phyloP scores from a whole-genome alignment of 2,113 vertebrate species.

The Cololabis saira region DNA sequence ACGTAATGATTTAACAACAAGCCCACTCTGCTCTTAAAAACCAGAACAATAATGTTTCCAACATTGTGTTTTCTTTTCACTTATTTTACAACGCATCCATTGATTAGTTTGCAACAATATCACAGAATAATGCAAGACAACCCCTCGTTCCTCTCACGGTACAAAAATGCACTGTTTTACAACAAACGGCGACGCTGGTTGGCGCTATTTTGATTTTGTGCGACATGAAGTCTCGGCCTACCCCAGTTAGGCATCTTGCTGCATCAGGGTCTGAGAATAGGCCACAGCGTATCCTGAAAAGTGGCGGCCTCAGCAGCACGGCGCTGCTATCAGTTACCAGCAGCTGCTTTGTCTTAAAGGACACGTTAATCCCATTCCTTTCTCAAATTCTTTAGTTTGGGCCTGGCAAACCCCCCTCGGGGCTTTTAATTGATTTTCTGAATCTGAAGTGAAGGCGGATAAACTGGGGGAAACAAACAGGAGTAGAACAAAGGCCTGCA shows the following conservation, averaged over 20 bases:
- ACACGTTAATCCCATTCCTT: not conserved
- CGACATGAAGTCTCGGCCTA: too few relatives aligned
- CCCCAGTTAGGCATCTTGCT: constrained; percentile 2
- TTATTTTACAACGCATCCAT: too few relatives aligned
- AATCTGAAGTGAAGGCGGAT: not conserved
- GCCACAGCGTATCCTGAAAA: constrained; percentile 5
- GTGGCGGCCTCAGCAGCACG: constrained; percentile 18
- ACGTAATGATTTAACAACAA: constrained; percentile 58
- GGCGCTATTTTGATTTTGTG: too few relatives aligned
- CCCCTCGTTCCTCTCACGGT: too few relatives aligned
- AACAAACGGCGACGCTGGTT: not conserved
- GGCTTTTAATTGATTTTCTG: constrained; percentile 8
- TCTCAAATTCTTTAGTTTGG: not conserved
- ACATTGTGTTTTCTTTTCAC: too few relatives aligned
- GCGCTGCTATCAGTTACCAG: constrained; percentile 3
- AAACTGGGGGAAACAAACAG: not conserved
- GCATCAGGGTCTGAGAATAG: constrained; percentile 5
- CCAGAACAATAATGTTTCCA: not conserved
- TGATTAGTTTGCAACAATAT: too few relatives aligned
- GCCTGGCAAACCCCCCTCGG: not conserved
- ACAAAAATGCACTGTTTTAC: not conserved
- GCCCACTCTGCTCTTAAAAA: not conserved
- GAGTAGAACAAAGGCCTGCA: not conserved
- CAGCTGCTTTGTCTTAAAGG: not conserved
- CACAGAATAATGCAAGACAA: too few relatives aligned